Evolutionary conservation across 2,888 invertebrate species (phyloP).

Genomic region (Odontocerum albicorne): DNA sequence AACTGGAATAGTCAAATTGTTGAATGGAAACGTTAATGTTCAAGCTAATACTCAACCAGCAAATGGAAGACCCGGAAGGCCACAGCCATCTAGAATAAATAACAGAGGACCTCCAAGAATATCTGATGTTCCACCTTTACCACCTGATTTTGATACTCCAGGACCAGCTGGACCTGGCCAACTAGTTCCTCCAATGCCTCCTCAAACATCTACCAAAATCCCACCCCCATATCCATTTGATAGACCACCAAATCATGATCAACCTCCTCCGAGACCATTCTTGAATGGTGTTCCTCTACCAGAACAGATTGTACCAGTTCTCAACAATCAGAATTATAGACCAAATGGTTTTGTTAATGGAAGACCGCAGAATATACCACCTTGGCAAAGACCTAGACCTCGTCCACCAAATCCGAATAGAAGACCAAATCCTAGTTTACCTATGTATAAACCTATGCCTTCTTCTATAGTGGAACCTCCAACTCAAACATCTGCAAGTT

Average conservation of each 20-base stretch:
- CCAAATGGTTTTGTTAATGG: slow-evolving; percentile 52
- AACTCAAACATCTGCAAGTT: slow-evolving; percentile 38
- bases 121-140: slow-evolving; percentile 71
- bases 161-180: slow-evolving; percentile 42
- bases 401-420: slow-evolving; percentile 49
- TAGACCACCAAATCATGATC: slow-evolving; percentile 57
- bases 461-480: slow-evolving; percentile 48
- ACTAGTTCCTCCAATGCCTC: slow-evolving; percentile 53
- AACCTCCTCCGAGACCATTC: slow-evolving; percentile 59
- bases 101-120: slow-evolving; percentile 88
- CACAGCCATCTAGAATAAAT: slow-evolving; percentile 78
- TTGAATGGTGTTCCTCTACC: slow-evolving; percentile 72
- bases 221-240: slow-evolving; percentile 78
- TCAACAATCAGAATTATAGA: slow-evolving; percentile 51
- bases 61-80: slow-evolving; percentile 64
- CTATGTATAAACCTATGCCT: slow-evolving; percentile 64
- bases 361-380: slow-evolving; percentile 58
- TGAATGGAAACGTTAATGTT: slow-evolving; percentile 87
- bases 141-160: slow-evolving; percentile 62
- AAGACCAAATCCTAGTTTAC: slow-evolving; percentile 57
- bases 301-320: slow-evolving; percentile 70
- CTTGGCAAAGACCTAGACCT: slow-evolving; percentile 66
- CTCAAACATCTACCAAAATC: slow-evolving; percentile 53
- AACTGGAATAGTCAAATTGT: slow-evolving; percentile 82
- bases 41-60: slow-evolving; percentile 70